These are phyloP conservation scores for Lepisosteus oculatus DNA, from an alignment of 2,113 vertebrate genomes.

Conservation along the genomic window DNA sequence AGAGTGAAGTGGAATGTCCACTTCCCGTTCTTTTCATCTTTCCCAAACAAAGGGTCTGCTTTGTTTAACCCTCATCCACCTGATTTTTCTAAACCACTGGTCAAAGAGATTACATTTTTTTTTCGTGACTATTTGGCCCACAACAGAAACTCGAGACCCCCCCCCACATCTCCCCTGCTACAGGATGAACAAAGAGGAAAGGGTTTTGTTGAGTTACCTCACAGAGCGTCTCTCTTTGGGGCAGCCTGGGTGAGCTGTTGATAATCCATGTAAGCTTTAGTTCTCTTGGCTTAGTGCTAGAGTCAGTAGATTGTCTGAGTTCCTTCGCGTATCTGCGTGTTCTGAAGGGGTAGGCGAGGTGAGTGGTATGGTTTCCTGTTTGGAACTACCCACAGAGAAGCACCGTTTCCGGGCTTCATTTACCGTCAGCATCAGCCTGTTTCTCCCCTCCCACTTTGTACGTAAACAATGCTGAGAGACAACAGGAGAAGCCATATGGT, in stretches of 20 bases:
- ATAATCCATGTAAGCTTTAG: background rate
- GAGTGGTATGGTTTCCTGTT: conserved; percentile 17
- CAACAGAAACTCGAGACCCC: too few relatives aligned
- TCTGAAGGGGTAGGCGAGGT: background rate
- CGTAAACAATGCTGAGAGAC: background rate
- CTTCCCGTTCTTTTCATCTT: too few relatives aligned
- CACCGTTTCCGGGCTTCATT: conserved; percentile 9
- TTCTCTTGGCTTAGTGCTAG: background rate
- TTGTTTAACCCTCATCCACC: too few relatives aligned
- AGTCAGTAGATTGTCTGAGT: background rate
- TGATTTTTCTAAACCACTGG: too few relatives aligned
- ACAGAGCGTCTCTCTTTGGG: background rate
- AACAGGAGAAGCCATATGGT: too few relatives aligned
- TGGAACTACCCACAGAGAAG: conserved; percentile 7
- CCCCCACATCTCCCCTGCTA: too few relatives aligned
- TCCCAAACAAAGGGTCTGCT: too few relatives aligned
- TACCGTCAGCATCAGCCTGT: background rate
- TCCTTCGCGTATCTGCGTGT: background rate
- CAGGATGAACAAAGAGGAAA: too few relatives aligned
- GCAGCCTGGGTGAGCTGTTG: background rate
- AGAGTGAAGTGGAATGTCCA: too few relatives aligned
- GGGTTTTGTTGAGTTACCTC: background rate
- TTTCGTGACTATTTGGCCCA: too few relatives aligned
- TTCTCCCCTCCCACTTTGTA: background rate
- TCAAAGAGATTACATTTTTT: too few relatives aligned